A percentile compares a stretch with the other conserved stretches of the same genome.
phyloP scores from a whole-genome alignment of 2,888 invertebrate species.

The Ditula angustiorana region DNA sequence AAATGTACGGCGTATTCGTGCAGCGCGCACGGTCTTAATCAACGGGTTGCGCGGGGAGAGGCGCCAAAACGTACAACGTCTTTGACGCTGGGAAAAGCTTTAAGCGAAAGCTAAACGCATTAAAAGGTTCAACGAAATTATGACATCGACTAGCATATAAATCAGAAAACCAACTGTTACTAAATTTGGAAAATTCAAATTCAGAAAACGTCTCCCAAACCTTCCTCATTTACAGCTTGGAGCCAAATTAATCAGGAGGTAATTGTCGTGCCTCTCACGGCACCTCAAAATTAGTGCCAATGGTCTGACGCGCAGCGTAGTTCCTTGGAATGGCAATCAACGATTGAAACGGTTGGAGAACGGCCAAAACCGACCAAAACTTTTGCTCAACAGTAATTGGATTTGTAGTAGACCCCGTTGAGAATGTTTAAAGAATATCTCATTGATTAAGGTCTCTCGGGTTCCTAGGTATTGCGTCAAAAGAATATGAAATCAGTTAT shows the following conservation, averaged over 20 bases:
- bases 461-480: neutral
- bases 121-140: neutral
- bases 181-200: neutral
- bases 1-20: too few relatives aligned
- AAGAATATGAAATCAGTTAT: conserved; percentile 18
- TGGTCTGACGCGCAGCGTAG: conserved; percentile 53
- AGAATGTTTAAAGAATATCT: conserved; percentile 51
- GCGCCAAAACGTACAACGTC: too few relatives aligned
- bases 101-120: neutral
- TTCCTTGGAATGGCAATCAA: conserved; percentile 61
- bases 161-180: neutral
- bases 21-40: too few relatives aligned
- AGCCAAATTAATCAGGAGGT: conserved; percentile 55
- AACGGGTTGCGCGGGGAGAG: too few relatives aligned
- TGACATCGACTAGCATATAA: neutral
- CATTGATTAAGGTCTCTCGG: conserved; percentile 8
- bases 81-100: too few relatives aligned
- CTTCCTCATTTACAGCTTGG: conserved; percentile 27
- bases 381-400: conserved; percentile 76
- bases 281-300: conserved; percentile 64
- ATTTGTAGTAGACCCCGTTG: conserved; percentile 64
- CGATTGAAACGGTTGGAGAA: conserved; percentile 73
- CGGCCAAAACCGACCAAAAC: conserved; percentile 72
- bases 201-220: neutral
- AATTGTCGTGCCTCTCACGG: conserved; percentile 60